Percentiles rank a stretch among this genome's conserved stretches.
Evolutionary conservation across 2,888 invertebrate species (phyloP).

Genomic region (Encarsia formosa): DNA sequence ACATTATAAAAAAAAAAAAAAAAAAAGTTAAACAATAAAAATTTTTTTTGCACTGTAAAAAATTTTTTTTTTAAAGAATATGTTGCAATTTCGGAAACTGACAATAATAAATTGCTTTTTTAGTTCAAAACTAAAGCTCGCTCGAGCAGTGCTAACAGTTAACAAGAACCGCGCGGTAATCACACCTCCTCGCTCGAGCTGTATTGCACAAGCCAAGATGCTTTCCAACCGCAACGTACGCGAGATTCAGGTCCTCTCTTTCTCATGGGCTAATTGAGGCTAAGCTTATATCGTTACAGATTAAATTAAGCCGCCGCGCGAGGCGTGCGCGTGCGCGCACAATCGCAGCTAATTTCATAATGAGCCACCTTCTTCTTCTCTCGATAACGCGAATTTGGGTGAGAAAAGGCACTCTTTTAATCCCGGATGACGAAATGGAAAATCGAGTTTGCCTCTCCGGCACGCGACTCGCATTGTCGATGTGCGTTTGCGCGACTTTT

Average conservation of each 20-base stretch:
- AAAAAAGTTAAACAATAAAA: too few species aligned
- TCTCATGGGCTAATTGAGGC: conserved; percentile 20
- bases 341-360: conserved; percentile 10
- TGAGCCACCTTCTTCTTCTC: too few species aligned
- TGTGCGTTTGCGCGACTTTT: too few species aligned
- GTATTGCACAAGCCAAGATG: not conserved
- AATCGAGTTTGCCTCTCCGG: too few species aligned
- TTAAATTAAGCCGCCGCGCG: conserved; percentile 9
- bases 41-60: not conserved
- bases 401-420: too few species aligned
- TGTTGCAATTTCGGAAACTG: not conserved
- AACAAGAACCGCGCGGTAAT: not conserved
- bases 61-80: not conserved
- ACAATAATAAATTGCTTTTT: not conserved
- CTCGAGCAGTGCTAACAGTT: not conserved
- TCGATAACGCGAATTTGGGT: too few species aligned
- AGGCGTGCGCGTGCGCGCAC: not conserved
- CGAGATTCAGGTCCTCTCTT: conserved; percentile 16
- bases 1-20: not conserved
- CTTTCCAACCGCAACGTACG: not conserved
- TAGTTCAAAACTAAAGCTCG: not conserved
- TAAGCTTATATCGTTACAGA: conserved; percentile 19
- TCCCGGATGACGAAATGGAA: too few species aligned
- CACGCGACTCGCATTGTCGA: too few species aligned
- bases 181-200: not conserved